Percentiles rank a stretch among this genome's conserved stretches.
Conservation (phyloP, 2,113 vertebrate species). For the western clawed frog (Xenopus tropicalis) region DNA sequence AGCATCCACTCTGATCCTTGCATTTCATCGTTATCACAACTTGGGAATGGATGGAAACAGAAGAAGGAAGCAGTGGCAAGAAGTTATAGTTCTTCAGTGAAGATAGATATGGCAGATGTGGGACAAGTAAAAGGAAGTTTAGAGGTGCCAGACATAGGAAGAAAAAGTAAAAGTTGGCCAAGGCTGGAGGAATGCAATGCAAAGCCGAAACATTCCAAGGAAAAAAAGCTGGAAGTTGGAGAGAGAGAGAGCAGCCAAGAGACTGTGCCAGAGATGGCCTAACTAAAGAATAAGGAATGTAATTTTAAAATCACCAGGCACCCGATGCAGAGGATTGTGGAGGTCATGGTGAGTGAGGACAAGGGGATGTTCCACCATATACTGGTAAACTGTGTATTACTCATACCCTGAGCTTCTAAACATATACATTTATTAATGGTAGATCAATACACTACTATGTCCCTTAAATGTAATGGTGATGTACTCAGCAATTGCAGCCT, state of each 20-base stretch:
- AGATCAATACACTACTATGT: no score
- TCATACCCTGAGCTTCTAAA: no score
- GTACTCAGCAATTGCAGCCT: no score
- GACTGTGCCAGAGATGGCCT: constrained; percentile 40
- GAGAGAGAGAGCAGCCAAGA: constrained; percentile 46
- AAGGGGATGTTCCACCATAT: no score
- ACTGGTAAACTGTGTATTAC: no score
- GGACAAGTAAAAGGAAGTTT: background rate
- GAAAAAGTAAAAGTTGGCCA: constrained; percentile 83
- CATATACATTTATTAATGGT: no score
- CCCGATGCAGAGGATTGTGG: background rate
- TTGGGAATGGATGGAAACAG: background rate
- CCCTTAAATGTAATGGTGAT: no score
- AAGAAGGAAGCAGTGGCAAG: constrained; percentile 6
- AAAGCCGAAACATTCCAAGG: constrained; percentile 72
- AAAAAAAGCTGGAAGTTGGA: constrained; percentile 44
- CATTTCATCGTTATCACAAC: constrained; percentile 38
- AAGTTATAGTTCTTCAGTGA: constrained; percentile 50
- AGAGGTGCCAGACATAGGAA: constrained; percentile 60
- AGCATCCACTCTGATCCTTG: constrained; percentile 63
- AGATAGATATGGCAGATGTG: constrained; percentile 55
- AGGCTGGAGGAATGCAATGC: constrained; percentile 72
- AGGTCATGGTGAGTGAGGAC: background rate
- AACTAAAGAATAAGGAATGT: background rate
- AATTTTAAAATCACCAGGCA: no score